Conservation (phyloP, 64 coral and sea anemone genomes). For the Acropora tenuis region DNA sequence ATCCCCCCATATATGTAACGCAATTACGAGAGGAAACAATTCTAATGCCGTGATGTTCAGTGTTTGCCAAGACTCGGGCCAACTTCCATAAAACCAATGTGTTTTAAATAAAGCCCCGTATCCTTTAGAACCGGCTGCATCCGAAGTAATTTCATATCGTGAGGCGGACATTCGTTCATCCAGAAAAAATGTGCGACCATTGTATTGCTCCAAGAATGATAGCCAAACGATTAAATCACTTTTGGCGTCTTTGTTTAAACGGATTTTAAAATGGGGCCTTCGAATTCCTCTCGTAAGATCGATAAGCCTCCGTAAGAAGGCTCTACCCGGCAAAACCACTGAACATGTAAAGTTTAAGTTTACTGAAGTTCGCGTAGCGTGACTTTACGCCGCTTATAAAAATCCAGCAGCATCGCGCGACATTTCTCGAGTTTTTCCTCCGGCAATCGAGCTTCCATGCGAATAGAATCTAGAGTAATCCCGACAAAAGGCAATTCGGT, state of each 20-base stretch:
- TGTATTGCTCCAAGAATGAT: not conserved
- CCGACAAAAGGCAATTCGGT: conserved; percentile 11
- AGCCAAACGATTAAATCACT: conserved; percentile 17
- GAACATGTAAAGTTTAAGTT: conserved; percentile 47
- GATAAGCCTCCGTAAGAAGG: conserved; percentile 38
- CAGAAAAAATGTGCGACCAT: conserved; percentile 27
- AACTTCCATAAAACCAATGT: conserved; percentile 43
- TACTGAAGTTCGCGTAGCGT: not conserved
- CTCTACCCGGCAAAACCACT: conserved; percentile 24
- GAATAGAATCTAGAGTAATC: conserved; percentile 19
- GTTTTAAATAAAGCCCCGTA: conserved; percentile 23
- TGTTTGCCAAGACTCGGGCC: conserved; percentile 10
- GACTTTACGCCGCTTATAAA: not conserved
- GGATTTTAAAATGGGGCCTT: not conserved
- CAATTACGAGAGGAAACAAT: conserved; percentile 49
- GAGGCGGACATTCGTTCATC: not conserved
- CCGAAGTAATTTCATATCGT: conserved; percentile 14
- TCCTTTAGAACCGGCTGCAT: conserved; percentile 39
- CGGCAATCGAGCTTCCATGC: conserved; percentile 14
- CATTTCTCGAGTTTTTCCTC: conserved; percentile 36
- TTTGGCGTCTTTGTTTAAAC: not conserved
- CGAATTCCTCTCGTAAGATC: conserved; percentile 42
- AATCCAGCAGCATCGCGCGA: not conserved
- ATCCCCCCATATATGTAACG: conserved; percentile 23
- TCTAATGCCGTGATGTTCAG: conserved; percentile 50